Evolutionary conservation across 2,113 vertebrate species (phyloP).

Genomic region (Sorex fumeus): DNA sequence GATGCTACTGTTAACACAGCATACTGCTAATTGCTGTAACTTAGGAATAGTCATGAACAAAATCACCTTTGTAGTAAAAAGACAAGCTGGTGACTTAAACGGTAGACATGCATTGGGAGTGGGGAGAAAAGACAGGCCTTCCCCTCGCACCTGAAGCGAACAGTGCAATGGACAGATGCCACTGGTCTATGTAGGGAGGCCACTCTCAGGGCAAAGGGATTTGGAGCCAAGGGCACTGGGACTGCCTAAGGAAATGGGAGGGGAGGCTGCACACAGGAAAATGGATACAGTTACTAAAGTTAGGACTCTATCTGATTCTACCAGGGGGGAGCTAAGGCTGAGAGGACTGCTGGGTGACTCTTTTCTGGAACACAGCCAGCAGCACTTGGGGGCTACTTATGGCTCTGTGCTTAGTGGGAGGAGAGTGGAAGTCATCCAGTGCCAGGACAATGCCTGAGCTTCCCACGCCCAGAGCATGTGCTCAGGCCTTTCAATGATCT

Average conservation of each 20-base stretch:
- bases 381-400: too few species aligned
- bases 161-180: not conserved
- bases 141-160: not conserved
- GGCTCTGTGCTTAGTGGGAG: too few species aligned
- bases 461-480: too few species aligned
- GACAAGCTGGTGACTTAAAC: not conserved
- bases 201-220: not conserved
- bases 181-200: not conserved
- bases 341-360: not conserved
- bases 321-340: constrained; percentile 28
- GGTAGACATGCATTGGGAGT: not conserved
- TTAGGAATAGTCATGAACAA: constrained; percentile 6
- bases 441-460: too few species aligned
- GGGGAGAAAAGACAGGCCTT: not conserved
- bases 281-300: constrained; percentile 29
- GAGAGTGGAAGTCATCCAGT: too few species aligned
- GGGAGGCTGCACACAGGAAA: not conserved
- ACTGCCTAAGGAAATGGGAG: not conserved
- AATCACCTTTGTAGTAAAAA: not conserved
- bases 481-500: too few species aligned
- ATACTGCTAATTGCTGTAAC: not conserved
- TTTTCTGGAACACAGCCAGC: too few species aligned
- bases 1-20: constrained; percentile 27
- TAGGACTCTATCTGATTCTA: constrained; percentile 20
- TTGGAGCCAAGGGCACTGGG: not conserved